Evolutionary conservation across 2,888 invertebrate genomes (phyloP), one percentile per base, ranked within the genome.

Genomic region (Spialia ferax): DNA sequence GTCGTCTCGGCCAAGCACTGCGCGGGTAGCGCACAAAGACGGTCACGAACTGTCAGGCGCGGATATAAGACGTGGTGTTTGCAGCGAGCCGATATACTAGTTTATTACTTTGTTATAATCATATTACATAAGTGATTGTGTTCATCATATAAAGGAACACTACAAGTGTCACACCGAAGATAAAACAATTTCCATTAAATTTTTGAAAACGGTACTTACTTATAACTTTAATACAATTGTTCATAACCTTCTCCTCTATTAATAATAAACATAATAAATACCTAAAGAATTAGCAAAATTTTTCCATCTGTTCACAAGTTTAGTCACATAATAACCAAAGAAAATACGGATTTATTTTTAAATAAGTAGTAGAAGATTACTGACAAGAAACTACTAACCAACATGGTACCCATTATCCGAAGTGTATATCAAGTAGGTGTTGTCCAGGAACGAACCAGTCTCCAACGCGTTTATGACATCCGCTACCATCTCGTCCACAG

Each of bases 401-500:
- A 98, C 93, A 88, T 99, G 98, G 86, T 96, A 99, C 22, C 98
- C 98, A 88, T 98, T 98, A 82, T 99, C 98, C 0, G 98, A 98
- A 0, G 98, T 97, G 77, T 96, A 97, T 61, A 98, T 95, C 0
- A 98, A 82, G 77, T 96, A 98, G 0, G 98, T 98, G 74, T 97
- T 94, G 0, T 97, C 91, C 5, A 97, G 79, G 1, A 96, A 70
- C 0, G 92, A 84, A 1, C 87, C 86, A 0, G 82, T 79, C 35
- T 95, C 89, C 23, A 98, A 82, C 0, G 94, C 84, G 0, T 87
- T 77, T 1, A 97, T 82, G 0, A 98, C 86, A 60, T 92, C 91
- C 0, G 94, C 94, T 0, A 98, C 96, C 94, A 98, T 93, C 76
- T 98, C 98, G 84, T 99, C 98, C 0, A 99, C 98, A 0, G 98